Evolutionary conservation across 2,113 vertebrate species (phyloP), one percentile per base, ranked within the genome.

Genomic region (Trematomus loennbergii): DNA sequence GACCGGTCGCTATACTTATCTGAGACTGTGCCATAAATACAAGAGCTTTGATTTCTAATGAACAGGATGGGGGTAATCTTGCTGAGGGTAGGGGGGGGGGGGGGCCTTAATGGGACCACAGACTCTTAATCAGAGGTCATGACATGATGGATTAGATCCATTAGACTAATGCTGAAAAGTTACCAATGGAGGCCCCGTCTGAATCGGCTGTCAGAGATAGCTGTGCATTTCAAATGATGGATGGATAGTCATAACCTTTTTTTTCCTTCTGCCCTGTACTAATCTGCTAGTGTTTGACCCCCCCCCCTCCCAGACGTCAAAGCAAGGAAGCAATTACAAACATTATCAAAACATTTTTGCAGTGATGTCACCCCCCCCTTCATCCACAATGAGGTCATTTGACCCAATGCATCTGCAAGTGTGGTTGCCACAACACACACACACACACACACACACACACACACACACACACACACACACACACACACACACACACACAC

Each of bases 311-410:
- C 43, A 71, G 63, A 67, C 69, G 86, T 90, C 59, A 70, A 85
- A 84, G 86, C 82, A 89, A 67, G 89, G 93, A 90, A 93, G 89
- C 88, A 92, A 93, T 94, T 94, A 94, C 87, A 90, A 63, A 83
- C 82, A 88, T 93, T 89, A 92, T 93, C 86, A 88, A 90, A 93
- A 90, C 86, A 82, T 65, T 83, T 85, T 77, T 54, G 49, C 68
- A 11, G 72, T 94, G 92, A 94, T 90, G 91, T 93, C 91, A 90
- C 71, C 71, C 43, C 29, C 36, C 25, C 45, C 80, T 91, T 87
- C 83, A 91, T 92, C 81, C 58, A 43, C 72, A 50, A 46, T 89
- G 87, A 87, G 85, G 88, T 93, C 83, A 92, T 83, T 7, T 73
- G 72, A 90, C 61, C 49, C 66, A 80, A 67, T 72, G 74, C 54